Percentiles rank a stretch among this genome's conserved stretches.
Evolutionary conservation across 2,888 invertebrate genomes (phyloP).

Genomic region (Rhodophaea formosa): DNA sequence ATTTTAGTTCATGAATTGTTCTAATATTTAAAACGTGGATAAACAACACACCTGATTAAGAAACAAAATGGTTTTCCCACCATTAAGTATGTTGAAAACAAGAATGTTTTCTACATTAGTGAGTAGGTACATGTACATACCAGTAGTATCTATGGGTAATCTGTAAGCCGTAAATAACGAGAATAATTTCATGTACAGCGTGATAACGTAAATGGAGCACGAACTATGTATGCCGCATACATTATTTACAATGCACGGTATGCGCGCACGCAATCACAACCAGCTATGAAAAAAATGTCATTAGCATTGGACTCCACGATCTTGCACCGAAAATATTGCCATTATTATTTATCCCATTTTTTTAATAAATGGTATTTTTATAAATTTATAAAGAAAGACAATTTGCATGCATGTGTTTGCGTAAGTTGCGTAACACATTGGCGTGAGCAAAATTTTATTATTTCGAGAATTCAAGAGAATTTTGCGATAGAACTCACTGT

Average conservation of each 20-base stretch:
- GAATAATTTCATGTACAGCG: slow-evolving; percentile 61
- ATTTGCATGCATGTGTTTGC: too few species aligned
- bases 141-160: slow-evolving; percentile 43
- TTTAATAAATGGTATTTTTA: background rate
- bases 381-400: too few species aligned
- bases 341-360: background rate
- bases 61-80: too few species aligned
- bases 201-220: slow-evolving; percentile 77
- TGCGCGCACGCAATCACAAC: slow-evolving; percentile 68
- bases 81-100: too few species aligned
- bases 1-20: too few species aligned
- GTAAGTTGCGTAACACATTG: too few species aligned
- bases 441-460: too few species aligned
- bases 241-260: slow-evolving; percentile 59
- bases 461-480: too few species aligned
- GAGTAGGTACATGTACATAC: background rate
- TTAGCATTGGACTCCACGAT: slow-evolving; percentile 50
- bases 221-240: slow-evolving; percentile 66
- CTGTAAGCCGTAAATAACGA: slow-evolving; percentile 52
- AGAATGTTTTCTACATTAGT: too few species aligned
- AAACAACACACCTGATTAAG: too few species aligned
- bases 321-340: background rate
- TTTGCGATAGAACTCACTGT: too few species aligned
- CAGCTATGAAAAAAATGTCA: slow-evolving; percentile 57
- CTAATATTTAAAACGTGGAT: too few species aligned